Base-by-base conservation (phyloP, 2,888 invertebrate genomes). In the Lamellibrachia columna region DNA sequence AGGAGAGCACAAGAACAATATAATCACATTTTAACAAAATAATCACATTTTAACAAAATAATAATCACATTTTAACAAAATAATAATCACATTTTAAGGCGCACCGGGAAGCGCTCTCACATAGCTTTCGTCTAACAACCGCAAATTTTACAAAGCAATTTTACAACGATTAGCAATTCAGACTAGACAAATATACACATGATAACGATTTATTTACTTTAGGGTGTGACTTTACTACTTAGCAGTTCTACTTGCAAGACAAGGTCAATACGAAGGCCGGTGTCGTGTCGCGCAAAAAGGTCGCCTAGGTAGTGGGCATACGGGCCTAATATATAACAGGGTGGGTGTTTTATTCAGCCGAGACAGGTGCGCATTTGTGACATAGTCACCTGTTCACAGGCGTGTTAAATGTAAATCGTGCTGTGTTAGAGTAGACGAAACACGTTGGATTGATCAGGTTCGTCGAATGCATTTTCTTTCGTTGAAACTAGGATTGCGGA, bases 121-220 rank as follows among this genome's bases (percentile, higher is more conserved):
- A 22, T 75, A 75, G n/a, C 75, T n/a, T 22, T 75, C 75, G 75
- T n/a, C 22, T 22, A n/a, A 75, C n/a, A n/a, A 75, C 3, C n/a
- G 75, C n/a, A 15, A 75, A 75, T 15, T 15, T 75, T 7, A 15
- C 75, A 0, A 22, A 75, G 75, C 22, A 15, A 22, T 75, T 75
- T 75, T n/a, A 75, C 75, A n/a, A 75, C 75, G 75, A 75, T 75
- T 75, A 75, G 75, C 75, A 75, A 75, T 75, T 75, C 22, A 75
- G 75, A 75, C n/a, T 75, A 75, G 75, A 22, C 75, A 75, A 75
- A 75, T 22, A 75, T 75, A 75, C 75, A 75, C 75, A 75, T 6
- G 75, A 75, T 75, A 75, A 75, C 75, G 75, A 15, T 75, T 22
- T 22, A 22, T 75, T 75, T 75, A 75, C 75, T 6, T 75, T 75